A percentile compares a stretch with the other conserved stretches of the same genome.
phyloP scores from a whole-genome alignment of 23 tunicate species.

The Oikopleura vanhoeffeni region DNA sequence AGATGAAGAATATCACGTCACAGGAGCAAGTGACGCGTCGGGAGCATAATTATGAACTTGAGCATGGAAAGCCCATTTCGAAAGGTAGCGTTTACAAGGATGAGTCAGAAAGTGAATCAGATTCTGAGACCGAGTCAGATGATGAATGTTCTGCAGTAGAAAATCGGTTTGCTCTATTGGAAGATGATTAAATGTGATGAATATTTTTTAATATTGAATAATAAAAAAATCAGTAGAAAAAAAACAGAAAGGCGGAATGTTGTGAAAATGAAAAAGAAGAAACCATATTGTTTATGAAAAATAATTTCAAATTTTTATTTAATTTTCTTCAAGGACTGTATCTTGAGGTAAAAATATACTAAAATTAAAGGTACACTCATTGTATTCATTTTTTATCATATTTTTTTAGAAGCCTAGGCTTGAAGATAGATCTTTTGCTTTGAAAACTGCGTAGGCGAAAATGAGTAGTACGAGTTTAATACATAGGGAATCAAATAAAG shows the following conservation, averaged over 20 bases:
- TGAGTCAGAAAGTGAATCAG: slow-evolving; percentile 17
- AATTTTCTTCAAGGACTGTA: no score
- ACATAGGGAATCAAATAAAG: no score
- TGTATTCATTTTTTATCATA: background rate
- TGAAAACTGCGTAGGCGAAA: no score
- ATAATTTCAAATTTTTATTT: background rate
- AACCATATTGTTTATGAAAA: background rate
- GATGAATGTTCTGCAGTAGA: background rate
- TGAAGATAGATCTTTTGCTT: no score
- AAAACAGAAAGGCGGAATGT: no score
- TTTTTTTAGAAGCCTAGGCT: no score
- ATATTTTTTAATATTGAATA: no score
- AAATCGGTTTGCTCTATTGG: background rate
- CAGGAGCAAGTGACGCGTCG: background rate
- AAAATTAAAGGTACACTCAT: no score
- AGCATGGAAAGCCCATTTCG: background rate
- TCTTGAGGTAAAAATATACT: no score
- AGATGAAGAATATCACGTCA: background rate
- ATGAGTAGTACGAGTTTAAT: no score
- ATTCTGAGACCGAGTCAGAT: background rate
- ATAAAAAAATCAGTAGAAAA: no score
- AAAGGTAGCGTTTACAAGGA: background rate
- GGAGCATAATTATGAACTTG: background rate
- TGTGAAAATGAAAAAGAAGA: background rate
- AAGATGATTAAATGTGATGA: background rate